Conservation (phyloP, 2,888 invertebrate genomes). For the Molanna angustata region DNA sequence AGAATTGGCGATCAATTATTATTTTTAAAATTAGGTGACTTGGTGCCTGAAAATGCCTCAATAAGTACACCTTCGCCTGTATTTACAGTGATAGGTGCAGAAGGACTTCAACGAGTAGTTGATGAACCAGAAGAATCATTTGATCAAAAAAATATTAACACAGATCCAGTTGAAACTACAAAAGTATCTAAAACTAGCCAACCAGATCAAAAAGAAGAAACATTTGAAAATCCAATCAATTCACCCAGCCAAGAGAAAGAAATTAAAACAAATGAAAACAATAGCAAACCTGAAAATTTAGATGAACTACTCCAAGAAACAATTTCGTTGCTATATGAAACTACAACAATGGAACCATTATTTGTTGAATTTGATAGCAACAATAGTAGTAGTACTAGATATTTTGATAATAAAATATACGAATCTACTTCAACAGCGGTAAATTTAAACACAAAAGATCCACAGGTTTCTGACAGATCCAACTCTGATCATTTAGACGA, state of each 20-base stretch:
- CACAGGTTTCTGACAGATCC: constrained; percentile 22
- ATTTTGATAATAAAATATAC: too few species aligned
- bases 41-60: constrained; percentile 39
- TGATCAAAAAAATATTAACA: constrained; percentile 30
- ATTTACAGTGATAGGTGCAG: constrained; percentile 47
- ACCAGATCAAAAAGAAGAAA: constrained; percentile 6
- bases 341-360: constrained; percentile 13
- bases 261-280: constrained; percentile 9
- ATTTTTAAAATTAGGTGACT: constrained; percentile 39
- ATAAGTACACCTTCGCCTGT: constrained; percentile 41
- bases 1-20: constrained; percentile 43
- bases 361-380: not conserved
- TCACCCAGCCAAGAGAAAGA: not conserved
- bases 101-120: constrained; percentile 44
- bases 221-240: not conserved
- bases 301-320: constrained; percentile 24
- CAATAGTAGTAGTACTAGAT: too few species aligned
- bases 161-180: constrained; percentile 10
- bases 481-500: constrained; percentile 23
- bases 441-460: constrained; percentile 1
- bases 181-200: not conserved
- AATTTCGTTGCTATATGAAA: constrained; percentile 17
- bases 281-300: constrained; percentile 13
- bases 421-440: not conserved
- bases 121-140: constrained; percentile 37